These are phyloP conservation scores for Nanorana parkeri DNA, from an alignment of 2,113 vertebrate species.

Conservation along the genomic window DNA sequence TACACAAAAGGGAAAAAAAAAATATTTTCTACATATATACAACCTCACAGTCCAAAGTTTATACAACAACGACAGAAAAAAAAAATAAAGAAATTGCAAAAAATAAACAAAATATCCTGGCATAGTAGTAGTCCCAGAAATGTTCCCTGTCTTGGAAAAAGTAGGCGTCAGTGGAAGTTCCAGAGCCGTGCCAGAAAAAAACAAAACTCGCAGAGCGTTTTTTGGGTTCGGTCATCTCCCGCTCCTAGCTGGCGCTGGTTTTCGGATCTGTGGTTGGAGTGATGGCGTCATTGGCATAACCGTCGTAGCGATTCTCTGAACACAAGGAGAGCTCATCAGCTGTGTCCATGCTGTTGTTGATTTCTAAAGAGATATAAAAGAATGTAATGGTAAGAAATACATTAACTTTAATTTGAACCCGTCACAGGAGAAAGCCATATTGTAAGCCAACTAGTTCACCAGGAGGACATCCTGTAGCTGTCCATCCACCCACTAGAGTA, in stretches of 20 bases:
- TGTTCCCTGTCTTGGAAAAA: conserved; percentile 36
- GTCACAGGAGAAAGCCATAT: not conserved
- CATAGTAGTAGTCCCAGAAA: conserved; percentile 60
- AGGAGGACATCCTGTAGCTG: too few species aligned
- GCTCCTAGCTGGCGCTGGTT: conserved; percentile 60
- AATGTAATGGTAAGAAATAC: not conserved
- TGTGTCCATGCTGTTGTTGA: conserved; percentile 81
- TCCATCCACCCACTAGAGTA: too few species aligned
- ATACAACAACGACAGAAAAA: conserved; percentile 42
- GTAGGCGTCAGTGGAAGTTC: not conserved
- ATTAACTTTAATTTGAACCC: not conserved
- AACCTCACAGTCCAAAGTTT: conserved; percentile 58
- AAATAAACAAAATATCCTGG: conserved; percentile 54
- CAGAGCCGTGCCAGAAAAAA: conserved; percentile 1
- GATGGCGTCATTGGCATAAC: conserved; percentile 72
- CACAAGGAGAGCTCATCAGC: conserved; percentile 85
- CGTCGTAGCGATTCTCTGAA: conserved; percentile 79
- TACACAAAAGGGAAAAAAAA: conserved; percentile 34
- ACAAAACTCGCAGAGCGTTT: too few species aligned
- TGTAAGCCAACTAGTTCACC: not conserved
- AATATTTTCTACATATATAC: conserved; percentile 70
- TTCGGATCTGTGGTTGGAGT: conserved; percentile 63
- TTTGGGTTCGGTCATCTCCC: accelerated
- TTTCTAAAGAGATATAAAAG: conserved; percentile 74
- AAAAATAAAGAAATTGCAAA: conserved; percentile 50